phyloP scores from a whole-genome alignment of 1,140 invertebrate genomes.

The Hypothenemus hampei region DNA sequence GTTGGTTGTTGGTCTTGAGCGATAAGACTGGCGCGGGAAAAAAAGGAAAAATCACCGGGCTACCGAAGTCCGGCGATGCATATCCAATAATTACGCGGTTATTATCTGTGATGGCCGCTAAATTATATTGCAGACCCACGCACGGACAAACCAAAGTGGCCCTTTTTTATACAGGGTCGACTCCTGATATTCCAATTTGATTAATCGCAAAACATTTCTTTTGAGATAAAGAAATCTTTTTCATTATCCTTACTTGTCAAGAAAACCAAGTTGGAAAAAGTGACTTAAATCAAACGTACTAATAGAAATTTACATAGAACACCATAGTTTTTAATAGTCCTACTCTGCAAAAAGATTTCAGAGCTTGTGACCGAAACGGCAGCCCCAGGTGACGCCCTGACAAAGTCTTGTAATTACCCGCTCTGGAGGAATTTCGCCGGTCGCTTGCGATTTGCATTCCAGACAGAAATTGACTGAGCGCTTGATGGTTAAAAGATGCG shows the following conservation, averaged over 20 bases:
- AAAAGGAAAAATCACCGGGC: slow-evolving; percentile 20
- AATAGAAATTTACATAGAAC: too few relatives aligned
- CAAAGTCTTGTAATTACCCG: slow-evolving; percentile 34
- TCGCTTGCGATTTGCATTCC: slow-evolving; percentile 32
- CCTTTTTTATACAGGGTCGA: slow-evolving; percentile 20
- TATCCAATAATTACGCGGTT: slow-evolving; percentile 38
- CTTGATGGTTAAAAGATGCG: too few relatives aligned
- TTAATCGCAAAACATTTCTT: too few relatives aligned
- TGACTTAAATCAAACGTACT: too few relatives aligned
- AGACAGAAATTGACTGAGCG: slow-evolving; percentile 15
- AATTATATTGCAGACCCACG: slow-evolving; percentile 34
- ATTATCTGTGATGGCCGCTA: slow-evolving; percentile 38
- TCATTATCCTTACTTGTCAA: too few relatives aligned
- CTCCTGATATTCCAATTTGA: too few relatives aligned
- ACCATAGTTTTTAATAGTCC: too few relatives aligned
- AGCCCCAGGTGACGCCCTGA: slow-evolving; percentile 35
- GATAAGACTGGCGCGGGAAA: slow-evolving; percentile 22
- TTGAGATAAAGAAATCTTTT: too few relatives aligned
- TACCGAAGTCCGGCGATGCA: slow-evolving; percentile 34
- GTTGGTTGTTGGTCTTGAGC: slow-evolving; percentile 26
- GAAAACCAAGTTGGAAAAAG: too few relatives aligned
- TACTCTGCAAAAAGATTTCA: slow-evolving; percentile 9
- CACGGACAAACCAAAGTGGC: slow-evolving; percentile 25
- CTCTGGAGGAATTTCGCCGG: slow-evolving; percentile 28
- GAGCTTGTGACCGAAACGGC: slow-evolving; percentile 21